Evolutionary conservation across 2,888 invertebrate genomes (phyloP), one percentile per base, ranked within the genome.

Genomic region (Rhimphoctona megacephalus): DNA sequence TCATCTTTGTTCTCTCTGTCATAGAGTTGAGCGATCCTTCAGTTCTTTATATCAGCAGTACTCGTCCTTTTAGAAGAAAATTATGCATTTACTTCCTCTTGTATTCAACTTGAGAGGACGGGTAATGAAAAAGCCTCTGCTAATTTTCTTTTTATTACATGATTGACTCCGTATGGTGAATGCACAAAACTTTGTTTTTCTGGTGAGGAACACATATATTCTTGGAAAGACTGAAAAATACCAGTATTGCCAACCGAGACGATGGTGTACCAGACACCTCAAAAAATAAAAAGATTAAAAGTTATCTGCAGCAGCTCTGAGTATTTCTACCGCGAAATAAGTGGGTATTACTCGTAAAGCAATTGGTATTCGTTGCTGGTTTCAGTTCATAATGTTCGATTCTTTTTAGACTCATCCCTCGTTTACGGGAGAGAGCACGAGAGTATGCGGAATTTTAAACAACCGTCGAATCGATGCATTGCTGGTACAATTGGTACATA

Each of bases 401-500:
- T 80, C 70, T 72, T 79, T 72, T 80, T 49, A 70, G 66, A 67
- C 72, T 83, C 66, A 70, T 87, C 67, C 66, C 73, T 87, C 83
- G 87, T 80, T 89, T 86, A 81, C 81, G 64, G 39, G 66, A 64
- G 85, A 43, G 77, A 80, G 70, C 43, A 11, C 43, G 43, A 43
- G 11, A 43, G 43, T 43, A 43, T 43, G 43, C 78, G 90, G 89
- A 91, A 91, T 91, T 91, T 90, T 83, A 88, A 88, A 86, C 85
- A 81, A 72, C 78, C 85, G 74, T 52, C 76, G 74, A 64, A 83
- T 82, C 82, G 85, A 78, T 74, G 39, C 69, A 69, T 46, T 67
- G 74, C 33, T 66, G 73, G n/a, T n/a, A n/a, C n/a, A n/a, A n/a
- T n/a, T 7, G 39, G 61, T 39, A 46, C 81, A 52, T 64, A 64